These are phyloP conservation scores for Patella vulgata DNA, from an alignment of 1,140 invertebrate genomes.

Conservation along the genomic window DNA sequence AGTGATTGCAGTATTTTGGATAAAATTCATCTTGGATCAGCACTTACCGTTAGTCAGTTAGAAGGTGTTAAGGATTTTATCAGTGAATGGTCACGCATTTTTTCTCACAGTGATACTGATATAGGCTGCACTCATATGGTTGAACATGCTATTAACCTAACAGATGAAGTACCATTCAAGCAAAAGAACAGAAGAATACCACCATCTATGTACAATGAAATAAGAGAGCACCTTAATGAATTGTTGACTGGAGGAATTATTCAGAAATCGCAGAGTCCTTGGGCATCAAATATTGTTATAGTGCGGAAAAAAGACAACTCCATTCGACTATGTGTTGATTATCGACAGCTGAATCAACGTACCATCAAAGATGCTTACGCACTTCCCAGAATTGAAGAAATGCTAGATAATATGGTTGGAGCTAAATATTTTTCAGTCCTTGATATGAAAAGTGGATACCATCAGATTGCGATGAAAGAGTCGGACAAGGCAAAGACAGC, in stretches of 20 bases:
- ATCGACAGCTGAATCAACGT: constrained; percentile 63
- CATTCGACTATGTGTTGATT: constrained; percentile 67
- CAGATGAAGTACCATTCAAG: constrained; percentile 20
- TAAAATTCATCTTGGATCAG: constrained; percentile 9
- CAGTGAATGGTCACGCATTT: constrained; percentile 7
- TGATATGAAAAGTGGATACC: constrained; percentile 61
- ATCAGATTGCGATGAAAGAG: constrained; percentile 46
- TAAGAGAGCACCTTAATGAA: constrained; percentile 16
- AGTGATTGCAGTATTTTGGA: background rate
- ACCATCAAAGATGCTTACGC: constrained; percentile 68
- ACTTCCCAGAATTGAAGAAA: constrained; percentile 68
- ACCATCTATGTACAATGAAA: constrained; percentile 22
- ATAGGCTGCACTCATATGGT: constrained; percentile 15
- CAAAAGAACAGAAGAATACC: constrained; percentile 20
- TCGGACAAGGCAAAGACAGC: constrained; percentile 58
- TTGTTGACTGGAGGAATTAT: constrained; percentile 21
- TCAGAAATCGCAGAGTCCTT: constrained; percentile 22
- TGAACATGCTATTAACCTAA: constrained; percentile 17
- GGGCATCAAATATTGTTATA: constrained; percentile 15
- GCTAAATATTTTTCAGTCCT: constrained; percentile 64
- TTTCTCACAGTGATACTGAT: constrained; percentile 12
- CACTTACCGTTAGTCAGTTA: constrained; percentile 10
- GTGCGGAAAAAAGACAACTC: constrained; percentile 25
- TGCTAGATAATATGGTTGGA: constrained; percentile 59
- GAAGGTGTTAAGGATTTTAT: constrained; percentile 2